Base-by-base conservation (phyloP, 2,797 vertebrate species). In the Clamator glandarius region DNA sequence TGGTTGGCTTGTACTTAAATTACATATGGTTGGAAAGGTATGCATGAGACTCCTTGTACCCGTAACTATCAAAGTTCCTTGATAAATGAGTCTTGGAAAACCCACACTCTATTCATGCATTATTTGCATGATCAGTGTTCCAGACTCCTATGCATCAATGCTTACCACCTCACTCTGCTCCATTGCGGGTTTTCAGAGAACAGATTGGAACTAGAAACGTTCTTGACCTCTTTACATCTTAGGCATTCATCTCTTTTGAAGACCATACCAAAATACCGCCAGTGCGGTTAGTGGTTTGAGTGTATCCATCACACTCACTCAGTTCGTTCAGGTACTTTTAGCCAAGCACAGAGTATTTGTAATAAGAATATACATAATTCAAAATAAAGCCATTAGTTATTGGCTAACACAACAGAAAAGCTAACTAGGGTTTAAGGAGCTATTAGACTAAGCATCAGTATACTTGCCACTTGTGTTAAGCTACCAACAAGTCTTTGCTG, bases 101-200 rank as follows among this genome's bases (percentile, higher is more conserved):
- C 5, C 23, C 31, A 58, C 9, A 6, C 1, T 2, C 35, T 58
- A 41, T 36, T 74, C 12, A 28, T 15, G 19, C 51, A 58, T 55
- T 36, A 54, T 51, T 42, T 1, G 0, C 15, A 26, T 4, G 4
- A 35, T 8, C 12, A 1, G 4, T 58, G 61, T 58, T 80, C 25
- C 81, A 77, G 5, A 31, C 15, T 57, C 51, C 11, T 5, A 15
- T 16, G 55, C 33, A 7, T 21, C 3, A 1, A 46, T n/a, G 48
- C 5, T 54, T 12, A 41, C 15, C 3, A 1, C 14, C 12, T 62
- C 1, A 1, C 61, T 57, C 41, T 69, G 25, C 6, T n/a, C 15
- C 35, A 84, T 36, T 31, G 26, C 35, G 48, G 15, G 5, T 59
- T 89, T 84, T 51, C 44, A 72, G 62, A 42, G 44, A 42, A 67